Percentiles rank a stretch among this genome's conserved stretches.
Conservation (phyloP, 2,113 vertebrate species). For the Solenodon paradoxus region DNA sequence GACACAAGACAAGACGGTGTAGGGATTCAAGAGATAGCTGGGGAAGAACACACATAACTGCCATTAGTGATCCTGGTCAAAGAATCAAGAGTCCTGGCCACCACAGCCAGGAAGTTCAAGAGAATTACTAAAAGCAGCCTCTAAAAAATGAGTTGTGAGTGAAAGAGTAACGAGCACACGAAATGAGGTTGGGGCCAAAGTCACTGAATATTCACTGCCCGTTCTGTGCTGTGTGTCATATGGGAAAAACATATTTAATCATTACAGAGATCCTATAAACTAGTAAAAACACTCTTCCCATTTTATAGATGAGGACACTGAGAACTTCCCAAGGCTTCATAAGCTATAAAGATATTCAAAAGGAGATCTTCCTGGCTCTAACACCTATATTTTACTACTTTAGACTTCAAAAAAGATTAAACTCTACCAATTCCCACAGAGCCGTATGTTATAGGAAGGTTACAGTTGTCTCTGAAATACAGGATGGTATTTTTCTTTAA, state of each 20-base stretch:
- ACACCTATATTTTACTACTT: background rate
- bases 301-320: background rate
- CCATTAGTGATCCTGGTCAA: slow-evolving; percentile 48
- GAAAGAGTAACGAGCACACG: slow-evolving; percentile 32
- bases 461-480: background rate
- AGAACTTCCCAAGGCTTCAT: slow-evolving; percentile 13
- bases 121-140: slow-evolving; percentile 40
- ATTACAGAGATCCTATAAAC: slow-evolving; percentile 8
- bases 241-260: background rate
- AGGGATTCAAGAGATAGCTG: slow-evolving; percentile 98
- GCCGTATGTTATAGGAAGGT: background rate
- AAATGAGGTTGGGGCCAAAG: background rate
- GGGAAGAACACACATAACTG: slow-evolving; percentile 67
- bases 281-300: background rate
- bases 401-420: slow-evolving; percentile 22
- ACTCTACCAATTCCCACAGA: background rate
- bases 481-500: background rate
- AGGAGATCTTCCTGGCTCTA: background rate
- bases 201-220: background rate
- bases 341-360: slow-evolving; percentile 33
- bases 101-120: background rate
- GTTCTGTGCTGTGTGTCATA: background rate
- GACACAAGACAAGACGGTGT: slow-evolving; percentile 96
- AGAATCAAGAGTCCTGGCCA: background rate
- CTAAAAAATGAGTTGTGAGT: slow-evolving; percentile 38